These are phyloP conservation scores for Catharus fuscescens DNA, from an alignment of 2,113 vertebrate genomes.

Conservation along the genomic window DNA sequence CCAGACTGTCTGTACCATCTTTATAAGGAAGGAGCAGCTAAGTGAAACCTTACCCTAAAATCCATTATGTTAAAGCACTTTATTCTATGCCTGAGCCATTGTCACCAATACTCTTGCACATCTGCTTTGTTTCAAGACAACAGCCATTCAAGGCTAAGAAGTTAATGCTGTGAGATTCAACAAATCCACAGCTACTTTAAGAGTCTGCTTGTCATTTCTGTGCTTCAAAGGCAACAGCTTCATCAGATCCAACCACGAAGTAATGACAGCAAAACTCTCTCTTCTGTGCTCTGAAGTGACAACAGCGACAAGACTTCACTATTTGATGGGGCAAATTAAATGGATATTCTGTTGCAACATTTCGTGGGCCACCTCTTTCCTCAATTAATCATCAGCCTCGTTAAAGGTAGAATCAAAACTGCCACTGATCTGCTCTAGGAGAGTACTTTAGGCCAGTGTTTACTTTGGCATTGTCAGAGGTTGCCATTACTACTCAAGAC, in stretches of 20 bases:
- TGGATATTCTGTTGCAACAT: background rate
- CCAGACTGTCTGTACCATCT: constrained; percentile 41
- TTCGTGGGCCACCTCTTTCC: background rate
- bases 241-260: background rate
- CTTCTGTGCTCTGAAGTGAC: background rate
- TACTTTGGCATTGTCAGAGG: background rate
- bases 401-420: background rate
- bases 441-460: background rate
- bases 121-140: constrained; percentile 33
- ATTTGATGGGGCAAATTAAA: background rate
- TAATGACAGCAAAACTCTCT: background rate
- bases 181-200: constrained; percentile 21
- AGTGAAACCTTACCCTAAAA: constrained; percentile 37
- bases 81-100: constrained; percentile 22
- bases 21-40: background rate
- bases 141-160: constrained; percentile 12
- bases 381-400: background rate
- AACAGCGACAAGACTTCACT: background rate
- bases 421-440: background rate
- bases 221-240: constrained; percentile 7
- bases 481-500: background rate
- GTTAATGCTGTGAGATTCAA: constrained; percentile 5
- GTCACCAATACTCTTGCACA: constrained; percentile 32
- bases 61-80: constrained; percentile 16
- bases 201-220: background rate